phyloP scores from a whole-genome alignment of 2,888 invertebrate genomes.

The Drosophila mayaguana region DNA sequence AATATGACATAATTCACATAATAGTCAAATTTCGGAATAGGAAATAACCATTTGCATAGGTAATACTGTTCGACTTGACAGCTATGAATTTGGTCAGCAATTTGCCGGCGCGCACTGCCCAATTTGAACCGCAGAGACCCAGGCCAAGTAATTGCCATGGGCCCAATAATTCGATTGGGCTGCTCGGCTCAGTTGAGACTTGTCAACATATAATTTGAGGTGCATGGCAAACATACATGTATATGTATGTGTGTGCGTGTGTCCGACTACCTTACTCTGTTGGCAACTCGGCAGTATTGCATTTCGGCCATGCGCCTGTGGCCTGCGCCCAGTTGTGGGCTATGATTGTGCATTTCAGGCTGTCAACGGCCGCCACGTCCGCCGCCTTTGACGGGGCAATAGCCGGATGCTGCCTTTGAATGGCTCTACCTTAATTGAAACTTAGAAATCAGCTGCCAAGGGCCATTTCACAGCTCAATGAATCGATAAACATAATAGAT shows the following conservation, averaged over 20 bases:
- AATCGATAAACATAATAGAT: conserved; percentile 4
- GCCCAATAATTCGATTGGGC: conserved; percentile 44
- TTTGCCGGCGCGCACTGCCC: background rate
- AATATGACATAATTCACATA: conserved; percentile 2
- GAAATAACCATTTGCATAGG: conserved; percentile 4
- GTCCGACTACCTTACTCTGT: conserved; percentile 4
- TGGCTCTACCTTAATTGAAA: conserved; percentile 25
- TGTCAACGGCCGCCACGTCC: conserved; percentile 5
- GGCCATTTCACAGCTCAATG: conserved; percentile 17
- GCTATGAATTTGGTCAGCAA: conserved; percentile 6
- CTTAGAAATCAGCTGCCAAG: conserved; percentile 20
- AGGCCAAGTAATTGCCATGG: conserved; percentile 31
- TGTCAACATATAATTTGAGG: conserved; percentile 22
- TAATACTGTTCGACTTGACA: conserved; percentile 3
- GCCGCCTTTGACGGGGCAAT: conserved; percentile 34
- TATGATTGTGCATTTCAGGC: conserved; percentile 10
- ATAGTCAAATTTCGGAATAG: background rate
- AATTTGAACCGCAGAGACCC: conserved; percentile 7
- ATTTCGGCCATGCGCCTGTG: conserved; percentile 18
- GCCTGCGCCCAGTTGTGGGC: background rate
- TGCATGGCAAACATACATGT: conserved; percentile 12
- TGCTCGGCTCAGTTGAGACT: background rate
- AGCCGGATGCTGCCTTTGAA: conserved; percentile 15
- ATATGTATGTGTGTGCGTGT: background rate
- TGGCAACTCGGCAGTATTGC: conserved; percentile 25